Base-by-base conservation (phyloP, 2,797 vertebrate genomes). In the Megaceryle alcyon region DNA sequence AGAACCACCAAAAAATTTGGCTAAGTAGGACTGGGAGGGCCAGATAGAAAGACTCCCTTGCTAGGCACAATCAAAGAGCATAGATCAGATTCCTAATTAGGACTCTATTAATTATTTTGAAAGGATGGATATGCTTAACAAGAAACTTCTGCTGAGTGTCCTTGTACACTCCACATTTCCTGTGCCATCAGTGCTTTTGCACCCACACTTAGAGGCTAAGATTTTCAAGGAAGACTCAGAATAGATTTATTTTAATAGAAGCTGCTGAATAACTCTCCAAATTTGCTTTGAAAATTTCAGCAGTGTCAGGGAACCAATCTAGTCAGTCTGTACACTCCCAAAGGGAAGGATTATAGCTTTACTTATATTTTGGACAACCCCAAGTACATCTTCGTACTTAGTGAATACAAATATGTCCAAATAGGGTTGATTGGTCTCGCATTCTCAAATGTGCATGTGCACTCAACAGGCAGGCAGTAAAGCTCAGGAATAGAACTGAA, bases 401-500 rank as follows among this genome's bases (percentile, higher is more conserved):
- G 82, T 54, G 80, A 94, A 94, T 64, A 95, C 41, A 75, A 82
- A 83, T 41, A 85, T 19, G 81, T 94, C 93, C 43, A 92, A 18
- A 87, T 51, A 87, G 6, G 59, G 69, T 3, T 91, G 75, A 69
- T 60, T 95, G 65, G 72, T 88, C 83, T 72, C 9, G 1, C 49
- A 44, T 35, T 91, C 56, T 82, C 71, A 61, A 80, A 82, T 41
- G 48, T 71, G 53, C 39, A 64, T n/a, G 61, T 33, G 51, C 53
- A 82, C 41, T 61, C 64, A 94, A 37, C 7, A 92, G 64, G 56
- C 77, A 86, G 64, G 23, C 64, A 65, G 60, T 72, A 88, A 60
- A 89, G 64, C 75, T 82, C 29, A 90, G 69, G 61, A 96, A 92
- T 28, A 70, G 59, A 91, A 93, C 49, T 64, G 39, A 92, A 95